A percentile compares a stretch with the other conserved stretches of the same genome.
Conservation (phyloP, 2,113 vertebrate genomes). For the Gnathonemus longibarbis region DNA sequence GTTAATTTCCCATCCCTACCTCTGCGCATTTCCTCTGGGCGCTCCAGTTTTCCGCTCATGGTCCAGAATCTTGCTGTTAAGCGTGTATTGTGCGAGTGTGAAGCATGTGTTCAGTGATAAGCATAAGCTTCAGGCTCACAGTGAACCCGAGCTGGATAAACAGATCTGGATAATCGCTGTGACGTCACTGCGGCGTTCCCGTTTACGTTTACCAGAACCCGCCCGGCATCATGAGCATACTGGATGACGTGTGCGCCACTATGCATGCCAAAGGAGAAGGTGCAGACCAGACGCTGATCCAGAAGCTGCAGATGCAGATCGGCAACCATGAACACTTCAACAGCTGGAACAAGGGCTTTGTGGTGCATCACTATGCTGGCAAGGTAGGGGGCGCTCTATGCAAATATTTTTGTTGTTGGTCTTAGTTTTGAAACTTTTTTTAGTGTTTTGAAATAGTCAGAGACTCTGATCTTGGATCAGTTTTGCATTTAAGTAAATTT, state of each 20-base stretch:
- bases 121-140: neutral
- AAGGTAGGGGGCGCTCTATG: constrained; percentile 50
- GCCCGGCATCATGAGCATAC: constrained; percentile 68
- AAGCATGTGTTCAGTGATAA: neutral
- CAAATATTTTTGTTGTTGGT: neutral
- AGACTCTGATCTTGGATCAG: neutral
- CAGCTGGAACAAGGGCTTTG: constrained; percentile 73
- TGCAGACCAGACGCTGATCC: constrained; percentile 69
- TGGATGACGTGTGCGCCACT: constrained; percentile 74
- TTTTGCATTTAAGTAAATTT: neutral
- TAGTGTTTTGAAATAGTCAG: neutral
- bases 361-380: constrained; percentile 73
- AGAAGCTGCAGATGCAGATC: constrained; percentile 68
- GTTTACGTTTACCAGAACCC: constrained; percentile 55
- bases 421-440: neutral
- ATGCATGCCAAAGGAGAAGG: constrained; percentile 80
- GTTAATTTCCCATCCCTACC: neutral
- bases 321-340: constrained; percentile 70
- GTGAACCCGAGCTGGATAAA: neutral
- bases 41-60: neutral
- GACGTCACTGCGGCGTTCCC: neutral
- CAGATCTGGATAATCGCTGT: neutral
- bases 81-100: neutral
- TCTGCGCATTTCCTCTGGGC: neutral
- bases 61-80: neutral